Evolutionary conservation across 1,140 invertebrate species (phyloP).

Genomic region (Aphelinus certus): DNA sequence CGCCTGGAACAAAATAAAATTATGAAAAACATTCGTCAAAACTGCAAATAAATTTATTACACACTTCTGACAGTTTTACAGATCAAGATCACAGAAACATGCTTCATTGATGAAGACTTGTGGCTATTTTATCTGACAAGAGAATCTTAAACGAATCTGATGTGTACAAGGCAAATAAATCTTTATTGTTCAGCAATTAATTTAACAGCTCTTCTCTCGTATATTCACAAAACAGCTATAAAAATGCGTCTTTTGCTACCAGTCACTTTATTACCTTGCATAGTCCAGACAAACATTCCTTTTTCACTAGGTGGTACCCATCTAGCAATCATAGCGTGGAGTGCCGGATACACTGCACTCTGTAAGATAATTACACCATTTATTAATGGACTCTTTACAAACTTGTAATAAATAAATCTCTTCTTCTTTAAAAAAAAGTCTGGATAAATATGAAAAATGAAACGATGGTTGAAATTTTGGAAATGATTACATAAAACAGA

Average conservation of each 20-base stretch:
- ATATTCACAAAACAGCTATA: too few relatives aligned
- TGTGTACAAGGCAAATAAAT: conserved; percentile 11
- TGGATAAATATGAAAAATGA: too few relatives aligned
- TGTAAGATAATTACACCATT: conserved; percentile 46
- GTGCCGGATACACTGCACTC: conserved; percentile 77
- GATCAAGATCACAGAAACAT: too few relatives aligned
- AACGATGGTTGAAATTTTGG: too few relatives aligned
- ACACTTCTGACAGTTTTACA: too few relatives aligned
- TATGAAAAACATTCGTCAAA: not conserved
- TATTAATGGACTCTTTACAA: not conserved
- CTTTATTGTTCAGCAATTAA: conserved; percentile 1
- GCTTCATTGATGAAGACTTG: too few relatives aligned
- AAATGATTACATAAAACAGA: too few relatives aligned
- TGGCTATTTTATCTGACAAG: too few relatives aligned
- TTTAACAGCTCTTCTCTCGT: not conserved
- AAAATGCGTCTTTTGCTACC: too few relatives aligned
- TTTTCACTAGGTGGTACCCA: conserved; percentile 82
- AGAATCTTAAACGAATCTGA: conserved; percentile 1
- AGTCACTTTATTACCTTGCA: conserved; percentile 58
- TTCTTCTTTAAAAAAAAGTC: too few relatives aligned
- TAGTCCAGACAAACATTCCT: conserved; percentile 78
- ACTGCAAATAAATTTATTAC: too few relatives aligned
- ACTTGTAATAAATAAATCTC: too few relatives aligned
- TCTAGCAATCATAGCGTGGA: conserved; percentile 76
- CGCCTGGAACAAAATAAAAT: conserved; percentile 67